Percentiles rank a stretch among this genome's conserved stretches.
phyloP scores from a whole-genome alignment of 2,113 vertebrate genomes.

The Jaculus jaculus region DNA sequence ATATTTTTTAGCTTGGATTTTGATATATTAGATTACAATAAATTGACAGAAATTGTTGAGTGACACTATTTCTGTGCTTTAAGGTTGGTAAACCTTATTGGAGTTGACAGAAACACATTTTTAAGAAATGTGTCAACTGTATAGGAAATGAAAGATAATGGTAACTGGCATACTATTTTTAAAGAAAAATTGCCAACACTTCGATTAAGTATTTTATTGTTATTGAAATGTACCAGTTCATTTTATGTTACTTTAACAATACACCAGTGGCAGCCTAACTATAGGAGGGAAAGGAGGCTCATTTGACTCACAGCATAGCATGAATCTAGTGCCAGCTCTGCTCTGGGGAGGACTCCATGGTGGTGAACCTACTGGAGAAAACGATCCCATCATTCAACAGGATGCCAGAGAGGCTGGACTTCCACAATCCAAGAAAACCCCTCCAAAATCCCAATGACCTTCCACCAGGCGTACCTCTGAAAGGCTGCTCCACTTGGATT shows the following conservation, averaged over 20 bases:
- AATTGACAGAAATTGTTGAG: neutral
- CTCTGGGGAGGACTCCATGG: neutral
- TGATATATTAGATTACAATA: slow-evolving; percentile 5
- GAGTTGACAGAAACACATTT: neutral
- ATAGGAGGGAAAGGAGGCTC: neutral
- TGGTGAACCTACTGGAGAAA: neutral
- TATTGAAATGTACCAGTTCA: neutral
- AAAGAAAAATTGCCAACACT: neutral
- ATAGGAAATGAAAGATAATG: neutral
- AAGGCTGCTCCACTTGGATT: neutral
- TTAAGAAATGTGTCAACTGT: neutral
- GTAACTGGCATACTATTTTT: neutral
- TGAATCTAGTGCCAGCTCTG: neutral
- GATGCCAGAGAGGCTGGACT: neutral
- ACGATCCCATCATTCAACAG: neutral
- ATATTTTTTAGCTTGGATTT: neutral
- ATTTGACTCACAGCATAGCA: neutral
- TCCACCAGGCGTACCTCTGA: neutral
- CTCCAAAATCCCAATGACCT: too few relatives aligned
- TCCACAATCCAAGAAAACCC: too few relatives aligned
- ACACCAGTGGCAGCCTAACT: neutral
- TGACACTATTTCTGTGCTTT: neutral
- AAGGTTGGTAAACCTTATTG: neutral
- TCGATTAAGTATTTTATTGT: neutral
- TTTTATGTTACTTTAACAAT: neutral